Evolutionary conservation across 2,113 vertebrate genomes (phyloP), one percentile per base, ranked within the genome.

Genomic region (Cololabis saira): DNA sequence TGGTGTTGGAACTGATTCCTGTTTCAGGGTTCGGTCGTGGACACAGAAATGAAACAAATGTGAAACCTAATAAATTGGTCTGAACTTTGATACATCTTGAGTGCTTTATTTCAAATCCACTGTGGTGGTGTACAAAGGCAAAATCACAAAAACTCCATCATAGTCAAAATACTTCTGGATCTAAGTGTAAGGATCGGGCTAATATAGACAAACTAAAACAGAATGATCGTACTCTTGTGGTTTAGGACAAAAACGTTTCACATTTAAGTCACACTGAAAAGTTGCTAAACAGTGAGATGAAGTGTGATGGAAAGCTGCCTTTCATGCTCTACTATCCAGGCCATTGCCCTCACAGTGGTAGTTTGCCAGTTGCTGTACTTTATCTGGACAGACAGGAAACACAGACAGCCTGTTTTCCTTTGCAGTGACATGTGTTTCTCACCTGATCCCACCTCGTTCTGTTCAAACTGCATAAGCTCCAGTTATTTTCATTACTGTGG

Each of bases 281-380:
- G 52, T 82, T 14, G 41, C 22, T 80, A 66, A 82, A 40, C 54
- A 75, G 2, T 73, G 51, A 81, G 62, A 79, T 79, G 67, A 83
- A 88, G 74, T 83, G 81, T 58, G 73, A 88, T 88, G 80, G 79
- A 88, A 84, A 83, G 86, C 72, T 76, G 69, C 61, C 72, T 85
- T 83, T 82, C 67, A 82, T 78, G 21, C 48, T 1, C 60, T 45
- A 61, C 63, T 74, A 85, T 90, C 60, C 82, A 83, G 83, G 85
- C 76, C 85, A 88, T 68, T 83, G 86, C 81, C 64, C 70, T 84
- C 61, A 14, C 71, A 66, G 68, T 80, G 69, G 63, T 72, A 17
- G 58, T 75, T 73, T 61, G 70, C 64, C 76, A 81, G 71, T 65
- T 52, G 71, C 67, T 79, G 57, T 61, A 61, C 63, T 75, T 80